Evolutionary conservation across 2,888 invertebrate genomes (phyloP), one percentile per base, ranked within the genome.

Genomic region (Teleiodes luculella): DNA sequence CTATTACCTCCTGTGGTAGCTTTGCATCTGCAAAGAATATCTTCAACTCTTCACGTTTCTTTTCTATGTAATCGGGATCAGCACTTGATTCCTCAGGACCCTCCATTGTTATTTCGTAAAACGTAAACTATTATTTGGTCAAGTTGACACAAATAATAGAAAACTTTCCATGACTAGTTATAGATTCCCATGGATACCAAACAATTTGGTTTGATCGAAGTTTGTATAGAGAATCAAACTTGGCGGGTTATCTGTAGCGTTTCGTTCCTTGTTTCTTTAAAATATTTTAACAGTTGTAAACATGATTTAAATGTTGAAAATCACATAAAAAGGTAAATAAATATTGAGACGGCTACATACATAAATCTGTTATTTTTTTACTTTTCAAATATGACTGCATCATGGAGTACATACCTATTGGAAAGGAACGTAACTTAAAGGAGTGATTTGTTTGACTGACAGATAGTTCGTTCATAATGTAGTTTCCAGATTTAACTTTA

Each of bases 11-110:
- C 54, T 80, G 60, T 0, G 84, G 65, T n/a, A 83, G 62, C 13
- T 83, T 82, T 0, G 74, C 68, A 58, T 80, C 78, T 60, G 81
- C 66, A 52, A 88, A 88, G 59, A 89, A 89, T 57, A 71, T 52
- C 56, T 61, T 65, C 18, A 89, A 62, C 57, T 88, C 86, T 45
- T 68, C 62, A 3, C 79, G 69, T 61, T 85, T 86, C 57, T 78
- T 75, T 55, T 82, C 76, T 57, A 79, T 67, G 52, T 65, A 78
- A 3, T 66, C 72, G 3, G 71, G 52, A 59, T 80, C 75, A 16
- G 58, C 60, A n/a, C 57, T 48, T 35, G 64, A 63, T 37, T 54
- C 56, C 52, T 70, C 68, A 1, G 74, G 52, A 5, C 59, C 63
- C 36, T 74, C 76, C 81, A 81, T 78, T 55, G 11, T 50, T 13